phyloP scores from a whole-genome alignment of 2,113 vertebrate genomes.

The Propithecus coquereli region DNA sequence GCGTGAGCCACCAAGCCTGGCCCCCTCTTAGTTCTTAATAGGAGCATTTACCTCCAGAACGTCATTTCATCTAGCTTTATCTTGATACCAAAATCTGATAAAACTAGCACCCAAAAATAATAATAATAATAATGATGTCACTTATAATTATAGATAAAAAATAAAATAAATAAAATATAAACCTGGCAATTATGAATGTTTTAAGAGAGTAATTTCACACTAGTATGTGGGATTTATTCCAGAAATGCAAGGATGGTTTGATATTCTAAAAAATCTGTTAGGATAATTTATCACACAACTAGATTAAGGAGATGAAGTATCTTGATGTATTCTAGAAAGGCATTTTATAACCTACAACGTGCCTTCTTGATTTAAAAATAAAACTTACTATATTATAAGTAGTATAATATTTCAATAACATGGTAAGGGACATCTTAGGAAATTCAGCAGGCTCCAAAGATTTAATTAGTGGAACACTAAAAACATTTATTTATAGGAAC shows the following conservation, averaged over 20 bases:
- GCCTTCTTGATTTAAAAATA: neutral
- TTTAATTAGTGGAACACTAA: neutral
- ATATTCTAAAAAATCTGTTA: neutral
- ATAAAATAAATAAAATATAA: neutral
- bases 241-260: conserved; percentile 29
- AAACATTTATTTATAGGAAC: neutral
- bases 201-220: neutral
- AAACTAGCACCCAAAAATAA: neutral
- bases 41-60: neutral
- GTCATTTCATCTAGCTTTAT: neutral
- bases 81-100: neutral
- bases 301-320: neutral
- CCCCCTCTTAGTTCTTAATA: neutral
- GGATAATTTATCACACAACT: neutral
- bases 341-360: neutral
- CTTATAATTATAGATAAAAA: neutral
- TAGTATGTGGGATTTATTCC: neutral
- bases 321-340: neutral
- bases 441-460: neutral
- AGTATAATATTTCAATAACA: neutral
- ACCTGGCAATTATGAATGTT: neutral
- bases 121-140: neutral
- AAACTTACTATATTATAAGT: neutral
- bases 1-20: too few species aligned
- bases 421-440: neutral